Base-by-base conservation (phyloP, 2,797 vertebrate genomes). In the Decapterus maruadsi region DNA sequence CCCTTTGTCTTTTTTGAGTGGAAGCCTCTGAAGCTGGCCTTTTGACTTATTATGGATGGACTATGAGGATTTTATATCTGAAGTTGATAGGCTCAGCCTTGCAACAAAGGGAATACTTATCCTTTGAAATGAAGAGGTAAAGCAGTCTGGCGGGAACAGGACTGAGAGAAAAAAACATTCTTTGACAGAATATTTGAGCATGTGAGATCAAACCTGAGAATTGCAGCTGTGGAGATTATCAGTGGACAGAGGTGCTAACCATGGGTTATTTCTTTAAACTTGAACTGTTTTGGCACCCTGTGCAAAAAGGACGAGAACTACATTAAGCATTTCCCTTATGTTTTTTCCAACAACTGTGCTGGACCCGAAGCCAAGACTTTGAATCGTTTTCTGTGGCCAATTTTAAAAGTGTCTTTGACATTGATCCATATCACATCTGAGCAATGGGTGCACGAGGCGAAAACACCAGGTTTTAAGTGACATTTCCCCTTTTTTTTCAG, bases 91-190 rank as follows among this genome's bases (percentile, higher is more conserved):
- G 62, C 81, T 82, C 58, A 74, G 82, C 58, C 58, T n/a, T 46
- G 64, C 82, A 78, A 91, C 89, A 92, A 92, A 93, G 89, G 69
- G 90, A 93, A 94, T 93, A 81, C 61, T 75, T 79, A 68, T 68
- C 73, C 91, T 93, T 92, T 93, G 90, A 93, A 90, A 91, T 69
- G 64, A 80, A 81, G 80, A 84, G 83, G 87, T 87, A 88, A 84
- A 84, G 75, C 60, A 86, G 79, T 73, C 71, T 71, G n/a, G 63
- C 40, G 77, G 84, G 77, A 83, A 53, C 16, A 36, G 22, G 48
- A 59, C 65, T 67, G 77, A 78, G 55, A 60, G 60, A 78, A 78
- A 77, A 77, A 77, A 83, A 82, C 56, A 70, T 45, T 73, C 54
- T 82, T 86, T 86, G 75, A 88, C 70, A 80, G 88, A 92, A 91